These are phyloP conservation scores for Dasypogon diadema DNA, from an alignment of 2,888 invertebrate species.

Conservation along the genomic window DNA sequence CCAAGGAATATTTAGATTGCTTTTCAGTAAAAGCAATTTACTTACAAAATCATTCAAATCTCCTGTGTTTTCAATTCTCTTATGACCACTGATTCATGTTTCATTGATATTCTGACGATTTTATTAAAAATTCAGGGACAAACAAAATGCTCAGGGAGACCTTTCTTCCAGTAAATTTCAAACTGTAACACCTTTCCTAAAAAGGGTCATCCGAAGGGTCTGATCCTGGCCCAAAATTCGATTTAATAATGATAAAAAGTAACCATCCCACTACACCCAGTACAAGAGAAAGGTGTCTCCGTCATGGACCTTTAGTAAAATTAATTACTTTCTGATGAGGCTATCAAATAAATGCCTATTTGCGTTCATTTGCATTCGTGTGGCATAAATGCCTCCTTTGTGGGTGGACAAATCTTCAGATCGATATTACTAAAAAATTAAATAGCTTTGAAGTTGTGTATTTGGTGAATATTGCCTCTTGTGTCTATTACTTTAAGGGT, in stretches of 20 bases:
- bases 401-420: no score
- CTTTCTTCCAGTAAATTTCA: background rate
- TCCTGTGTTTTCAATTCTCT: no score
- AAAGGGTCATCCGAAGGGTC: background rate
- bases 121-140: background rate
- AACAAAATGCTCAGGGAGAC: background rate
- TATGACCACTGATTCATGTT: no score
- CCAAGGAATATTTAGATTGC: no score
- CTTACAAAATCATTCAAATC: no score
- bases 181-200: background rate
- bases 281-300: background rate
- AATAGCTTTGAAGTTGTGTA: background rate
- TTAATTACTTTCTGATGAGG: conserved; percentile 11
- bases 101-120: no score
- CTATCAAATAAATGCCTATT: background rate
- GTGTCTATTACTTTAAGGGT: no score
- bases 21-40: no score
- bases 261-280: background rate
- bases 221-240: no score
- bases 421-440: no score
- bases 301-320: background rate
- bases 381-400: no score
- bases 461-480: background rate
- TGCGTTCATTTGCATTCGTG: no score
- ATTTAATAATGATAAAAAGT: conserved; percentile 5